Evolutionary conservation across 2,113 vertebrate genomes (phyloP).

Genomic region (Eublepharis macularius): DNA sequence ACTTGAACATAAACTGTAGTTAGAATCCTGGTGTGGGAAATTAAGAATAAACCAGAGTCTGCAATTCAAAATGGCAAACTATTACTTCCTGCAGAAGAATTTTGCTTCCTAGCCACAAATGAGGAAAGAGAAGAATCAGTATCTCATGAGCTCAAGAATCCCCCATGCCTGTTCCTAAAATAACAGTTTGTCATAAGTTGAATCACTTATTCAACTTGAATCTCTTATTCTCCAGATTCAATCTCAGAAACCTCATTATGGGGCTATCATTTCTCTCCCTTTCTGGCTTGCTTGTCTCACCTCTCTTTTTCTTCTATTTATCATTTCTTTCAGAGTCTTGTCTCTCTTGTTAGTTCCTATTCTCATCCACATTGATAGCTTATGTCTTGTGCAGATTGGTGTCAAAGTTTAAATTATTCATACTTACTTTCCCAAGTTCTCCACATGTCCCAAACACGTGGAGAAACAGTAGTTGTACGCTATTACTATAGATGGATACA

Average conservation of each 20-base stretch:
- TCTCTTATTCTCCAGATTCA: not conserved
- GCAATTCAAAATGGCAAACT: no score
- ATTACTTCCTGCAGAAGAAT: no score
- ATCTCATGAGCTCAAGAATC: no score
- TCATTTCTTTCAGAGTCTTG: not conserved
- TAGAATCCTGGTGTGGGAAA: no score
- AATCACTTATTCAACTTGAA: not conserved
- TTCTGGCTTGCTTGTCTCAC: not conserved
- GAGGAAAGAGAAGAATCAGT: no score
- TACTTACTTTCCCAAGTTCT: constrained; percentile 94
- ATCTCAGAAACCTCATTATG: not conserved
- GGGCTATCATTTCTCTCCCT: not conserved
- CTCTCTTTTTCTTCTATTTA: not conserved
- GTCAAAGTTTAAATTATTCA: constrained; percentile 12
- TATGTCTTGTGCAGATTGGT: not conserved
- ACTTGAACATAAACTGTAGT: no score
- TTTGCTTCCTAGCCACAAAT: no score
- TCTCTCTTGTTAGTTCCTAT: not conserved
- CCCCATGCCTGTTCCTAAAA: no score
- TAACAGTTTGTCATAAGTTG: no score
- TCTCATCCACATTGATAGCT: not conserved
- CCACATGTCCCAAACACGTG: constrained; percentile 93
- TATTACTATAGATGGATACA: constrained; percentile 97
- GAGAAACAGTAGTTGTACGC: constrained; percentile 99
- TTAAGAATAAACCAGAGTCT: no score